Evolutionary conservation across 2,888 invertebrate species (phyloP).

Genomic region (Deilephila elpenor): DNA sequence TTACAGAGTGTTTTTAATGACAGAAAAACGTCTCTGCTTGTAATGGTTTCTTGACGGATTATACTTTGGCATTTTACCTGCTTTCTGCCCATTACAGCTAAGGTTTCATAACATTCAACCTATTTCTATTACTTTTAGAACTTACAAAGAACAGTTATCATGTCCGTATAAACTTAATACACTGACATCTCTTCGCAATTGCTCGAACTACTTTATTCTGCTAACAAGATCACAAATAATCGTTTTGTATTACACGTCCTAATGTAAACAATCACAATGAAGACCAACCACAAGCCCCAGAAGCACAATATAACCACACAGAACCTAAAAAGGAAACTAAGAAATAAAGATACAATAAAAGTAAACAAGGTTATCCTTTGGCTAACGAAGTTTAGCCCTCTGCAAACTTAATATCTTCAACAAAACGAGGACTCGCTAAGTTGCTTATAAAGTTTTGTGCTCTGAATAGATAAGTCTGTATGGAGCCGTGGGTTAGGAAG

Average conservation of each 20-base stretch:
- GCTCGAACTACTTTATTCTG: not conserved
- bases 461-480: not conserved
- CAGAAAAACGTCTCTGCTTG: too few relatives aligned
- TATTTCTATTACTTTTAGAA: too few relatives aligned
- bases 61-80: too few relatives aligned
- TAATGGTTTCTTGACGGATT: too few relatives aligned
- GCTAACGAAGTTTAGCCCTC: slow-evolving; percentile 24
- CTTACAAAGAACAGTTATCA: too few relatives aligned
- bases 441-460: slow-evolving; percentile 20
- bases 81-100: too few relatives aligned
- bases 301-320: not conserved
- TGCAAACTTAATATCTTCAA: slow-evolving; percentile 20
- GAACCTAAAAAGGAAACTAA: not conserved
- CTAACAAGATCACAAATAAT: not conserved
- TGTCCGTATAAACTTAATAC: not conserved
- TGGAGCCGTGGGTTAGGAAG: not conserved
- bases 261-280: not conserved
- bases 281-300: not conserved
- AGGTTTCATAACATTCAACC: too few relatives aligned
- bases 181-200: not conserved
- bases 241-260: not conserved
- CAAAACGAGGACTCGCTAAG: slow-evolving; percentile 15
- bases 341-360: slow-evolving; percentile 25
- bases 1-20: too few relatives aligned
- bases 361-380: slow-evolving; percentile 19